Conservation (phyloP, 2,797 vertebrate genomes). For the Sebastes diaconus region DNA sequence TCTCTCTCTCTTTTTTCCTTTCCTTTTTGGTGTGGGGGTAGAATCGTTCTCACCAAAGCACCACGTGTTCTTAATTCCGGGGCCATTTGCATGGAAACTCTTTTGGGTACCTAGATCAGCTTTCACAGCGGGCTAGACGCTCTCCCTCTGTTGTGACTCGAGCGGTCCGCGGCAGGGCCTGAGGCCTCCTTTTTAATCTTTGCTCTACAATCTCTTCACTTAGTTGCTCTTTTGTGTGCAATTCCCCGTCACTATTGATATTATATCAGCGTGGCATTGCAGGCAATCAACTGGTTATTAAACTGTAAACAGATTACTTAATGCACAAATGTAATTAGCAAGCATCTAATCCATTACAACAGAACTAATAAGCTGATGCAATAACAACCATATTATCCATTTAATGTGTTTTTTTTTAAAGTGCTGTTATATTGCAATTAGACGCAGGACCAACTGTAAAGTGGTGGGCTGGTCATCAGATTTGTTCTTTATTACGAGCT, state of each 20-base stretch:
- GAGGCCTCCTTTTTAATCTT: background rate
- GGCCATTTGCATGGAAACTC: constrained; percentile 78
- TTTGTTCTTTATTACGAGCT: constrained; percentile 24
- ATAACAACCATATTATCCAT: constrained; percentile 37
- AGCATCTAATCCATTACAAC: constrained; percentile 31
- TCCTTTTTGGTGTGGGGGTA: constrained; percentile 59
- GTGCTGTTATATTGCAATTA: constrained; percentile 16
- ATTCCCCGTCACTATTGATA: constrained; percentile 1
- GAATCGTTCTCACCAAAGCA: constrained; percentile 26
- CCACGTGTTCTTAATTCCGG: constrained; percentile 79
- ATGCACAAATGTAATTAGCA: constrained; percentile 29
- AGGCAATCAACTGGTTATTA: constrained; percentile 39
- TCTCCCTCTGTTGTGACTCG: constrained; percentile 48
- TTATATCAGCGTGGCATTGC: constrained; percentile 6
- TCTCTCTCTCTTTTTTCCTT: constrained; percentile 35
- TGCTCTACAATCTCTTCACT: constrained; percentile 3
- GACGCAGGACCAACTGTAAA: constrained; percentile 13
- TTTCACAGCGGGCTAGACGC: constrained; percentile 60
- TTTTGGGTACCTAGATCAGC: constrained; percentile 61
- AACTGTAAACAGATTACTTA: constrained; percentile 35
- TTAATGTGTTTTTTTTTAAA: constrained; percentile 19
- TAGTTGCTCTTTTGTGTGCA: background rate
- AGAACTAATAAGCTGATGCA: constrained; percentile 33
- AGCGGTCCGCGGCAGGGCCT: background rate
- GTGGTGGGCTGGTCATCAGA: background rate